phyloP scores from a whole-genome alignment of 1,140 invertebrate species.

The Cyphomyrmex costatus region DNA sequence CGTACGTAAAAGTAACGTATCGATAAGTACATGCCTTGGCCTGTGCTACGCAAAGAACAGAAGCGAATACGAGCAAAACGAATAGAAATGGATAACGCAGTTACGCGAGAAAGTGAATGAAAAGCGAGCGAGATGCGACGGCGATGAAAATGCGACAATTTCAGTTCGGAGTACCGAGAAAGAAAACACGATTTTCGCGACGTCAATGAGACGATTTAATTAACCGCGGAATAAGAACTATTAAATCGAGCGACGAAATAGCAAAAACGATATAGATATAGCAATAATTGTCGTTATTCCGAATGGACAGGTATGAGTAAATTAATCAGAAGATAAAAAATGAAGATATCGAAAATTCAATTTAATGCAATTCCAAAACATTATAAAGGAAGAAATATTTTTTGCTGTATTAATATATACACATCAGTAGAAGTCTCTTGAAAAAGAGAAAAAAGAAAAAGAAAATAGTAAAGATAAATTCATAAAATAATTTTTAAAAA shows the following conservation, averaged over 20 bases:
- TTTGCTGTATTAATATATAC: not conserved
- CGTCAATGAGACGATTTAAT: not conserved
- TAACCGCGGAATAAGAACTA: constrained; percentile 17
- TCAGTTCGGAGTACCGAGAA: not conserved
- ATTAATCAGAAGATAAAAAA: constrained; percentile 62
- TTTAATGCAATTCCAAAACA: not conserved
- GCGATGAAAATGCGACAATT: not conserved
- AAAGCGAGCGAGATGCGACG: not conserved
- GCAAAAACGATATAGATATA: not conserved
- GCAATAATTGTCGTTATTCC: constrained; percentile 16
- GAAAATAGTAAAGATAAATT: not conserved
- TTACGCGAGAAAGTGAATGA: constrained; percentile 18
- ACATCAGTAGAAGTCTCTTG: not conserved
- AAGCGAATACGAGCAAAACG: not conserved
- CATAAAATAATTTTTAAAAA: constrained; percentile 1
- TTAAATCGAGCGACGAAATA: constrained; percentile 1
- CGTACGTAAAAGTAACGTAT: constrained; percentile 37
- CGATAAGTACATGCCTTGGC: not conserved
- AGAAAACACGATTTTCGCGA: not conserved
- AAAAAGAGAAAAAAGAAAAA: not conserved
- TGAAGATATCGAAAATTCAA: constrained; percentile 8
- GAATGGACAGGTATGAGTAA: constrained; percentile 1
- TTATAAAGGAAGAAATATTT: not conserved
- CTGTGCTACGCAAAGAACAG: not conserved
- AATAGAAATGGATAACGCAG: not conserved